Conservation (phyloP, 2,113 vertebrate species). For the Jaculus jaculus region DNA sequence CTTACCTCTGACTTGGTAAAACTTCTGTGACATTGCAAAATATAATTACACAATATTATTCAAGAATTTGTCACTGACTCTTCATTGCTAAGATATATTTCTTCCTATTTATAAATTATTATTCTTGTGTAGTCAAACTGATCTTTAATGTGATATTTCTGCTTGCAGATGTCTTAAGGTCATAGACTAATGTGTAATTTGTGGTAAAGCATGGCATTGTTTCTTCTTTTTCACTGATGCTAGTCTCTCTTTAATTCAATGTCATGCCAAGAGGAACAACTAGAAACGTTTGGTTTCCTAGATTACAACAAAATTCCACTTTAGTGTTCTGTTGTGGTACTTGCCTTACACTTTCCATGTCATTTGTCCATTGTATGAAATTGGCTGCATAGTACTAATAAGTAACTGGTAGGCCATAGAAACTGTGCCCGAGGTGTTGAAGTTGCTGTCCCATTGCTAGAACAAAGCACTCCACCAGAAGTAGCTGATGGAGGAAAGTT, state of each 20-base stretch:
- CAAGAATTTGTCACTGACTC: background rate
- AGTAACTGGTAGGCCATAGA: background rate
- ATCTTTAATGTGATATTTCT: constrained; percentile 20
- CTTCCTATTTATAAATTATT: constrained; percentile 1
- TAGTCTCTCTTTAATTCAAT: constrained; percentile 18
- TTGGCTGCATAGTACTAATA: background rate
- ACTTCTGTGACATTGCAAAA: constrained; percentile 13
- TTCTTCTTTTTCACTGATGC: background rate
- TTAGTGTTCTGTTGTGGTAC: background rate
- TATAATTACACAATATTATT: constrained; percentile 4
- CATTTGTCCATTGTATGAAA: background rate
- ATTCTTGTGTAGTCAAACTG: background rate
- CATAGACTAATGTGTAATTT: background rate
- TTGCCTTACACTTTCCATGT: background rate
- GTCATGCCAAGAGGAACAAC: background rate
- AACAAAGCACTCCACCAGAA: too few relatives aligned
- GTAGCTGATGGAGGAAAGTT: too few relatives aligned
- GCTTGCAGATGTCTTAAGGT: constrained; percentile 21
- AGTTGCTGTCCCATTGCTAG: too few relatives aligned
- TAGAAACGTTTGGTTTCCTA: constrained; percentile 28
- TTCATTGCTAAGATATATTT: constrained; percentile 34
- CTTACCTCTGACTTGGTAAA: constrained; percentile 40
- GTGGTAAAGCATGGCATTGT: constrained; percentile 10
- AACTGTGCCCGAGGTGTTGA: background rate
- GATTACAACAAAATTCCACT: background rate